Percentiles rank a stretch among this genome's conserved stretches.
Conservation (phyloP, 1,140 invertebrate species). For the Leptinotarsa defecta region DNA sequence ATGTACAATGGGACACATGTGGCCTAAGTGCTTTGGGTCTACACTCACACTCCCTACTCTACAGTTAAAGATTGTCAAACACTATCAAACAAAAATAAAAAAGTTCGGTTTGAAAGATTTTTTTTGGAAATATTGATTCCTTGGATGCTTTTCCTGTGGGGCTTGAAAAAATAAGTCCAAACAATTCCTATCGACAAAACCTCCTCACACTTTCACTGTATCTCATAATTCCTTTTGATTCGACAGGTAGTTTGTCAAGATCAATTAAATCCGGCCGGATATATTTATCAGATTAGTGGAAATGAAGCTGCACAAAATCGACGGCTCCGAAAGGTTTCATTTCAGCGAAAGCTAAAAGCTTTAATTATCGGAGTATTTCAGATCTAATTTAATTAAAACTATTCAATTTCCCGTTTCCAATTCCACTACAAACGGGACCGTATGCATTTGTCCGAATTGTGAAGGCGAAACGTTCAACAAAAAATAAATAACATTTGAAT, state of each 20-base stretch:
- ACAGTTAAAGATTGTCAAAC: too few species aligned
- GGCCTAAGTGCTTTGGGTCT: too few species aligned
- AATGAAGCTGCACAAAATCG: constrained; percentile 6
- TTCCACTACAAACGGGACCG: background rate
- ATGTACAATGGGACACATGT: too few species aligned
- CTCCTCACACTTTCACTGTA: background rate
- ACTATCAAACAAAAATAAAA: too few species aligned
- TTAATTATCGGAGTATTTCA: background rate
- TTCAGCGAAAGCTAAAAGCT: background rate
- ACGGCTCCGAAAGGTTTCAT: background rate
- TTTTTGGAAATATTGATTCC: too few species aligned
- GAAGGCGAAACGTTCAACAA: background rate
- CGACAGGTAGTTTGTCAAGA: constrained; percentile 19
- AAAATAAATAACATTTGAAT: too few species aligned
- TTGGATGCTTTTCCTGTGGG: too few species aligned
- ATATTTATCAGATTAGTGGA: constrained; percentile 13
- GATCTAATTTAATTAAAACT: background rate
- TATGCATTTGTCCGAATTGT: background rate
- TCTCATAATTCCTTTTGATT: background rate
- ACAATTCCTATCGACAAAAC: too few species aligned
- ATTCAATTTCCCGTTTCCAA: constrained; percentile 1
- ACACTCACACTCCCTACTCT: too few species aligned
- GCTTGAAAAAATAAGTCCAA: too few species aligned
- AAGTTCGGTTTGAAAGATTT: too few species aligned
- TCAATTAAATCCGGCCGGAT: constrained; percentile 15